Base-by-base conservation (phyloP, 2,797 vertebrate species). In the Selene dorsalis region DNA sequence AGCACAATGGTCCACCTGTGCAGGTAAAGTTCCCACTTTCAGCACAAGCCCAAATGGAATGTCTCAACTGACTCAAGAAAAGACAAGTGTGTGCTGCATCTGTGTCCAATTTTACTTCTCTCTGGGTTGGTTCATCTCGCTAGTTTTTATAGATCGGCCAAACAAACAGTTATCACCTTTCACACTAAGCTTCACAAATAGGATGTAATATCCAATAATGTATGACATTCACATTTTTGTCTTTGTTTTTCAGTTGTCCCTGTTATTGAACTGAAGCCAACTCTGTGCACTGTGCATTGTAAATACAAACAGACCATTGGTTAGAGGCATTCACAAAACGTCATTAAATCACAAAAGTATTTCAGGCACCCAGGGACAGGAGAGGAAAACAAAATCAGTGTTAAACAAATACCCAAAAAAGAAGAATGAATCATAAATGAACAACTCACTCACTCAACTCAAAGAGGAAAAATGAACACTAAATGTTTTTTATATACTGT, bases 1-100 rank as follows among this genome's bases (percentile, higher is more conserved):
- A 84, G 60, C 59, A 93, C 88, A 89, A 88, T 87, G 73, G 83
- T 47, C 52, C 68, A 87, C 87, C 88, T 93, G 86, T 91, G 69
- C 79, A 84, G 77, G 69, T 84, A 66, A 75, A 72, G 20, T 38
- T 52, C 45, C 76, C 55, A 45, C 41, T 35, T 80, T 52, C 47
- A 69, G 39, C 56, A 45, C 55, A 58, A 20, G 22, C 41, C 16
- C 28, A 63, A 48, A 63, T 84, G 77, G 73, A 79, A 79, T 82
- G 75, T 81, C 47, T 53, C 57, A 10, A 6, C 56, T 43, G 47
- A 24, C 39, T 17, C 22, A 32, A 43, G 26, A 41, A 43, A 56
- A 41, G n/a, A 61, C 4, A 59, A 26, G 41, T 48, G 7, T 45
- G 1, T 59, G 26, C 38, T 53, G 32, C 35, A 41, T 78, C 10